Conservation (phyloP, 1,140 invertebrate species). For the Rhagoletis zephyria region DNA sequence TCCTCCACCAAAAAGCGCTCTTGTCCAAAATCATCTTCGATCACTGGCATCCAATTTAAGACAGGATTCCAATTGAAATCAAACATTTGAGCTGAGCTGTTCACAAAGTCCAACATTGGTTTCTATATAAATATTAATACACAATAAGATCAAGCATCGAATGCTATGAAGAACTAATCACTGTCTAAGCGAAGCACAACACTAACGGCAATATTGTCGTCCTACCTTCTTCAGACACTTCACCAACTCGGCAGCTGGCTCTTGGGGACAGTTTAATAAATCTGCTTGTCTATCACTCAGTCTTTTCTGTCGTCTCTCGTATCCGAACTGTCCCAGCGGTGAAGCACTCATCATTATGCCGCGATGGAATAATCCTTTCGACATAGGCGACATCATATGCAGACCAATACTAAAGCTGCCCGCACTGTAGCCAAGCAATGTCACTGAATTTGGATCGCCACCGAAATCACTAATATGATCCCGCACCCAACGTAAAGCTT, state of each 20-base stretch:
- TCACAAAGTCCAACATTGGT: slow-evolving; percentile 75
- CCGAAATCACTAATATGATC: slow-evolving; percentile 82
- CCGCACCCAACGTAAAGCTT: slow-evolving; percentile 83
- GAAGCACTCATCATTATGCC: slow-evolving; percentile 77
- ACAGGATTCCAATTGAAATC: slow-evolving; percentile 75
- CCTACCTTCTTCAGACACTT: slow-evolving; percentile 54
- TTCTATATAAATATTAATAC: slow-evolving; percentile 54
- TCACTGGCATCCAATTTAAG: slow-evolving; percentile 78
- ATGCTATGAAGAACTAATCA: too few relatives aligned
- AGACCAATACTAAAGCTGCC: slow-evolving; percentile 75
- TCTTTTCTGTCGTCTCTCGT: slow-evolving; percentile 71
- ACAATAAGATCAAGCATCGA: too few relatives aligned
- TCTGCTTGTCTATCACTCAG: slow-evolving; percentile 80
- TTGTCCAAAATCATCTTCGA: slow-evolving; percentile 80
- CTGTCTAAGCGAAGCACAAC: too few relatives aligned
- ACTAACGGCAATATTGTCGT: too few relatives aligned
- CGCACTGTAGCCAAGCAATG: slow-evolving; percentile 80
- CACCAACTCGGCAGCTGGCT: slow-evolving; percentile 59
- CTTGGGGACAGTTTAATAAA: slow-evolving; percentile 79
- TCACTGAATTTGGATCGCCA: slow-evolving; percentile 79
- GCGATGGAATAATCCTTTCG: slow-evolving; percentile 75
- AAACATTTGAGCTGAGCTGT: slow-evolving; percentile 74
- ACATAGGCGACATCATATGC: slow-evolving; percentile 75
- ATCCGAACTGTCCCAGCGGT: slow-evolving; percentile 72
- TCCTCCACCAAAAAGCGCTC: slow-evolving; percentile 79